A percentile compares a stretch with the other conserved stretches of the same genome.
phyloP scores from a whole-genome alignment of 2,113 vertebrate genomes.

The Cromileptes altivelis region DNA sequence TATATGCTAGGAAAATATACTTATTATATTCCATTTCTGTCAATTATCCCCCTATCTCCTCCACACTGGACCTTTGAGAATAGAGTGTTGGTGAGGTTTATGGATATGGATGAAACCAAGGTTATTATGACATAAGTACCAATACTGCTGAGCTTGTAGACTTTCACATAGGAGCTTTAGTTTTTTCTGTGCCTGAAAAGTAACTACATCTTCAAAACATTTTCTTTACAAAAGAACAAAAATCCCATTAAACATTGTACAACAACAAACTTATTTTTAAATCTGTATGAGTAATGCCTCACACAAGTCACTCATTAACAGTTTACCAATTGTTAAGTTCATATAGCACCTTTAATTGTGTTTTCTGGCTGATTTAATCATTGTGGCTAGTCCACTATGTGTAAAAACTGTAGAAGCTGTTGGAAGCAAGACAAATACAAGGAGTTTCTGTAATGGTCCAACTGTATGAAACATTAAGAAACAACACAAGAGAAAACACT shows the following conservation, averaged over 20 bases:
- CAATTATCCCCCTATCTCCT: no score
- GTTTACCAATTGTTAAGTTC: no score
- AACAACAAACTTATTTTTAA: not conserved
- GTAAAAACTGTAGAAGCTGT: not conserved
- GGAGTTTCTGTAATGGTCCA: not conserved
- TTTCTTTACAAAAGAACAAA: not conserved
- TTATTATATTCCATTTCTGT: no score
- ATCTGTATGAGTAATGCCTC: not conserved
- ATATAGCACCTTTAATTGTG: not conserved
- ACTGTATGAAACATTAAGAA: not conserved
- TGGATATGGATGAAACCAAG: not conserved
- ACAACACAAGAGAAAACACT: not conserved
- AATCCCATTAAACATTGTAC: not conserved
- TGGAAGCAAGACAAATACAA: not conserved
- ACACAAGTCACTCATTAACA: not conserved
- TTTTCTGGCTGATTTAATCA: no score
- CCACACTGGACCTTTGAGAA: no score
- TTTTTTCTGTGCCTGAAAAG: not conserved
- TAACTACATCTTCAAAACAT: not conserved
- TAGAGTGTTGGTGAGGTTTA: no score
- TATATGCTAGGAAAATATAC: no score
- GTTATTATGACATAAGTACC: not conserved
- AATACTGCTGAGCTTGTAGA: not conserved
- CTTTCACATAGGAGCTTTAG: not conserved
- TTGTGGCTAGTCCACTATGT: not conserved